Evolutionary conservation across 2,888 invertebrate genomes (phyloP).

Genomic region (Thereva nobilitata): DNA sequence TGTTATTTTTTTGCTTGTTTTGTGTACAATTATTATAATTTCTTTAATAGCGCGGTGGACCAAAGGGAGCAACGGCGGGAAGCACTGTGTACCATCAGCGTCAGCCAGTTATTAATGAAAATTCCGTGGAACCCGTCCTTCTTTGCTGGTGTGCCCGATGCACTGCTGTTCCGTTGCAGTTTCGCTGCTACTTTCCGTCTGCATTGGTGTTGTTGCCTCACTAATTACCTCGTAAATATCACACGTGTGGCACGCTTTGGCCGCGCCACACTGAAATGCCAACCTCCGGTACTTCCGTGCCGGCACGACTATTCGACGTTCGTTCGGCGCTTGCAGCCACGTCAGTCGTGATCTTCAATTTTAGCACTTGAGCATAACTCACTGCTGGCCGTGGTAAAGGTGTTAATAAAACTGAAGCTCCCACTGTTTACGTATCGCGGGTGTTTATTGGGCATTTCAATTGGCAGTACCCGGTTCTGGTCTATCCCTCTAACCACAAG

Average conservation of each 20-base stretch:
- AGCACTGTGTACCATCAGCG: neutral
- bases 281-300: neutral
- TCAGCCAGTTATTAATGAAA: conserved; percentile 20
- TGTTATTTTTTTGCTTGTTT: conserved; percentile 22
- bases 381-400: neutral
- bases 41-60: conserved; percentile 37
- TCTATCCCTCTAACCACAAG: neutral
- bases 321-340: neutral
- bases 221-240: conserved; percentile 42
- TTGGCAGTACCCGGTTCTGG: conserved; percentile 3
- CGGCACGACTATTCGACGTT: neutral
- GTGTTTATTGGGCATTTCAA: conserved; percentile 33
- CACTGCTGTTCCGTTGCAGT: neutral
- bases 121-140: conserved; percentile 10
- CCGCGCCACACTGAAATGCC: neutral
- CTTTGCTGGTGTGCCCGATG: neutral
- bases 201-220: conserved; percentile 31
- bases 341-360: conserved; percentile 33
- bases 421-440: conserved; percentile 29
- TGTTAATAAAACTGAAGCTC: conserved; percentile 33
- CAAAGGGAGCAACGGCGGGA: conserved; percentile 19
- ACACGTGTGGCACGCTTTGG: conserved; percentile 40
- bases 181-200: conserved; percentile 9
- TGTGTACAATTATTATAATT: conserved; percentile 41
- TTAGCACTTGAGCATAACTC: neutral